Base-by-base conservation (phyloP, 37 sponge, comb jelly and placozoan species). In the Aphrocallistes beatrix region DNA sequence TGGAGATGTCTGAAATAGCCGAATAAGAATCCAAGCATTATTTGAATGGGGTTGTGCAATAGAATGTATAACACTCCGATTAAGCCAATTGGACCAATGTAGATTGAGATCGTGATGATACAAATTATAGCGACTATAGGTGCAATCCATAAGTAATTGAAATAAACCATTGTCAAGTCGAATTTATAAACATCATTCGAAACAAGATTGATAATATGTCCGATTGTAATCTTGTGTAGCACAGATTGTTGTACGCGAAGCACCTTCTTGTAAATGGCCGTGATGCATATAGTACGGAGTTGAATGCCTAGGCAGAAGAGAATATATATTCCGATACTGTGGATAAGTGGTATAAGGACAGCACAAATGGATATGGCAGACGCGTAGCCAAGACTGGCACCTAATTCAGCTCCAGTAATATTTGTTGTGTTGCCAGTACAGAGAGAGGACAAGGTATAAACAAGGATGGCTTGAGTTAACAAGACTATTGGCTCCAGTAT, bases 161-260 rank as follows among this genome's bases (percentile, higher is more conserved):
- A 60, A 13, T 25, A 60, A 6, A 60, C 6, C 10, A 60, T 30
- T 60, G 28, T 30, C 34, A 60, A 60, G n/a, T 60, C 75, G 34
- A 60, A 60, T 28, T 60, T 60, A 30, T 60, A 60, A 60, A 60
- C 75, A 60, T 60, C 75, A 30, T 60, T 60, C 8, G 75, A 60
- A 60, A 30, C 75, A 6, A 60, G 21, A 28, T 60, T 60, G 21
- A 60, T 60, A 30, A 60, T 60, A 60, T 60, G 75, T 3, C 75
- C 75, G 3, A 13, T 60, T 25, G 75, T 25, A 13, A 30, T 60
- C 28, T 13, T 19, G n/a, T 30, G 32, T 13, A 60, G 75, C 34
- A 60, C 75, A 6, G 75, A 60, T 30, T 60, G 75, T 28, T 60
- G 75, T 13, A 60, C 8, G 75, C 75, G 34, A 13, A 60, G 75